phyloP scores from a whole-genome alignment of 2,113 vertebrate genomes.

The Passer domesticus region DNA sequence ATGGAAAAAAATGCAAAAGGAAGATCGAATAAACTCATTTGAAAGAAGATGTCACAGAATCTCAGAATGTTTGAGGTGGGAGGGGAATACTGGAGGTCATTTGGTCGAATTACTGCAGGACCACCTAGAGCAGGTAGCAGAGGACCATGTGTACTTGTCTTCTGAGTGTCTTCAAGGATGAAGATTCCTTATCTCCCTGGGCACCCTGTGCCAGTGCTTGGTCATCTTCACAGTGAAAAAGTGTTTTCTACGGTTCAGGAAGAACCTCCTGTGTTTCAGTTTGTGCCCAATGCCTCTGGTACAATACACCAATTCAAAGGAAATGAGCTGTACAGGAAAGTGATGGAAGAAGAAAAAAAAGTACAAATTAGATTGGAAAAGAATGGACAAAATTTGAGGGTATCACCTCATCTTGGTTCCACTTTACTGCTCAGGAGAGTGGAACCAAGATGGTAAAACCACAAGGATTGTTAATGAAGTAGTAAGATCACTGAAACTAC shows the following conservation, averaged over 20 bases:
- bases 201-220: rapidly evolving
- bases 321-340: not conserved
- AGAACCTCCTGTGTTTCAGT: not conserved
- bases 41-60: not conserved
- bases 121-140: not conserved
- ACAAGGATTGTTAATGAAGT: not conserved
- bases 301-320: not conserved
- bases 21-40: not conserved
- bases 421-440: not conserved
- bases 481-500: not conserved
- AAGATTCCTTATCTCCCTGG: not conserved
- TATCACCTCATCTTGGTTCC: no score
- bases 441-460: not conserved
- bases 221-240: not conserved
- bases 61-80: not conserved
- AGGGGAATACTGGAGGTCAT: not conserved
- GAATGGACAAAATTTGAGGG: not conserved
- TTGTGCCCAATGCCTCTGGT: not conserved
- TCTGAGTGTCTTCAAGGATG: not conserved
- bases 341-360: not conserved
- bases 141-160: not conserved
- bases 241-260: not conserved
- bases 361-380: not conserved
- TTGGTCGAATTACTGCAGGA: not conserved
- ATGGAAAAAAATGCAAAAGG: not conserved